Percentiles rank a stretch among this genome's conserved stretches.
phyloP scores from a whole-genome alignment of 2,888 invertebrate species.

The Ornithoptera priamus region DNA sequence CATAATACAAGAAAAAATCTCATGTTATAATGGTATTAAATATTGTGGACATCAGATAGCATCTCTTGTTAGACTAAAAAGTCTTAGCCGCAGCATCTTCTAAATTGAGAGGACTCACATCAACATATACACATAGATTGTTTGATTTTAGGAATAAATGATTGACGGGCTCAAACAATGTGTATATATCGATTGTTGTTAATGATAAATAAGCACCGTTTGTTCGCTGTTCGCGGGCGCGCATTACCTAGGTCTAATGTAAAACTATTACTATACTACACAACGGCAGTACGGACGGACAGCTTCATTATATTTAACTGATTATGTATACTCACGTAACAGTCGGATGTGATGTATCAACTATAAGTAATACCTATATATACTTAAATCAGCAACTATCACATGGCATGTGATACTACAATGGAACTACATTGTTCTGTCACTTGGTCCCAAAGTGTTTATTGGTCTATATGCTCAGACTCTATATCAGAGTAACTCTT shows the following conservation, averaged over 20 bases:
- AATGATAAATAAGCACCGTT: conserved; percentile 28
- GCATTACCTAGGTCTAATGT: conserved; percentile 3
- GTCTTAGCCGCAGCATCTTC: no score
- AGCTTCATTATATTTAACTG: conserved; percentile 14
- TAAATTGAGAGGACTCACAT: no score
- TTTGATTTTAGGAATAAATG: not conserved
- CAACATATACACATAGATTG: no score
- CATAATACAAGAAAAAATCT: no score
- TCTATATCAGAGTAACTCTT: no score
- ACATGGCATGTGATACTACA: not conserved
- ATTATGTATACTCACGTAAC: not conserved
- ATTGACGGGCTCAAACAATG: not conserved
- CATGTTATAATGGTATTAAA: no score
- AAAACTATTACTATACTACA: not conserved
- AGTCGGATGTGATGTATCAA: not conserved
- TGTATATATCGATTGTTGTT: not conserved
- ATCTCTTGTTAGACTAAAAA: no score
- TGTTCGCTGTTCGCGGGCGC: conserved; percentile 30
- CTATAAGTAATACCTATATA: not conserved
- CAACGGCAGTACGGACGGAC: conserved; percentile 48
- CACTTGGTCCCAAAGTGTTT: not conserved
- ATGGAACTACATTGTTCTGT: not conserved
- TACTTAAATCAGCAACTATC: not conserved
- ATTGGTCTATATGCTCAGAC: no score
- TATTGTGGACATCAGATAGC: no score